phyloP scores from a whole-genome alignment of 2,888 invertebrate genomes.

The Conops quadrifasciatus region DNA sequence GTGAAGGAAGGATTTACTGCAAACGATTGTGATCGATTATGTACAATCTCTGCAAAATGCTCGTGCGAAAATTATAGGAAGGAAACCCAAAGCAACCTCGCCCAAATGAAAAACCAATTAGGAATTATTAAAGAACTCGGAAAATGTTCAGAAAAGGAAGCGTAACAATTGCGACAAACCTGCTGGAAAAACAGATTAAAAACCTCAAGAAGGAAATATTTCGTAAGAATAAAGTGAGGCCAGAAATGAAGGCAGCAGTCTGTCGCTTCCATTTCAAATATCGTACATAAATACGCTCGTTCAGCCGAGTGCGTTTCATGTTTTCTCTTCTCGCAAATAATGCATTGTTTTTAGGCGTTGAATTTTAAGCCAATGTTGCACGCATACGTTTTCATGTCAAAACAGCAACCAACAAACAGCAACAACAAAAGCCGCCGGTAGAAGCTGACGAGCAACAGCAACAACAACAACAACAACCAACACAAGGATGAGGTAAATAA shows the following conservation, averaged over 20 bases:
- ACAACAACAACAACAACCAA: neutral
- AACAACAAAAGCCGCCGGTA: too few relatives aligned
- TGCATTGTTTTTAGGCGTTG: conserved; percentile 8
- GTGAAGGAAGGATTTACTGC: too few relatives aligned
- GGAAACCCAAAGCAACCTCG: conserved; percentile 26
- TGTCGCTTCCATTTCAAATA: neutral
- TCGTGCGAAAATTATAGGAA: conserved; percentile 39
- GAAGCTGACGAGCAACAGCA: conserved; percentile 2
- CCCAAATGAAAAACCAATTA: conserved; percentile 10
- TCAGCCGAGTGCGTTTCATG: neutral
- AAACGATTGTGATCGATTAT: conserved; percentile 16
- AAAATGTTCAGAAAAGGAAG: conserved; percentile 18
- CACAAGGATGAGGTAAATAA: neutral
- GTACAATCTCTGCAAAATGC: conserved; percentile 54
- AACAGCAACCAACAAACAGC: neutral
- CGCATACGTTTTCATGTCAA: conserved; percentile 25
- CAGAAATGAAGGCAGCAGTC: neutral
- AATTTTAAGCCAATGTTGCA: conserved; percentile 31
- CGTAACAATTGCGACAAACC: conserved; percentile 8
- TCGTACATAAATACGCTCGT: neutral
- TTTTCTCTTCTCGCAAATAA: neutral
- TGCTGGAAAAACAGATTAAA: conserved; percentile 36
- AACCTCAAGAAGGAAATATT: neutral
- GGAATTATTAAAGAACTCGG: conserved; percentile 25
- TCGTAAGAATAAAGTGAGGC: neutral